Evolutionary conservation across 2,113 vertebrate species (phyloP).

Genomic region (Sapajus apella): DNA sequence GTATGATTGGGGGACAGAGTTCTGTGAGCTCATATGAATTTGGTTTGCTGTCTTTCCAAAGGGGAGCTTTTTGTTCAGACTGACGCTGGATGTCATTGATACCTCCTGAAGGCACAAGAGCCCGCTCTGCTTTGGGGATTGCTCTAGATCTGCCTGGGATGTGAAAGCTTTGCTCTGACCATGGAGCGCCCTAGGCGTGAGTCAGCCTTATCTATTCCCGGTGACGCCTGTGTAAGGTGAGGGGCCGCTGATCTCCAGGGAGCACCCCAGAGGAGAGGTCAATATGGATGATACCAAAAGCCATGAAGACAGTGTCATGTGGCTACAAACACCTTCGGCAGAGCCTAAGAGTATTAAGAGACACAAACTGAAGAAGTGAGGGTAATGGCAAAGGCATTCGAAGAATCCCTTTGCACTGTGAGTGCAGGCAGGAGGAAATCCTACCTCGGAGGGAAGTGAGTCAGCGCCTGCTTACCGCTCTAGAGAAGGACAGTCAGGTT

Average conservation of each 20-base stretch:
- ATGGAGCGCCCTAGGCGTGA: background rate
- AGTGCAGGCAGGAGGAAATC: conserved; percentile 60
- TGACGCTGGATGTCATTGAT: background rate
- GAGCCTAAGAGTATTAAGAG: background rate
- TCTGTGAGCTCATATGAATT: background rate
- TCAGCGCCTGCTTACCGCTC: conserved; percentile 46
- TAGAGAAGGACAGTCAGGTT: background rate
- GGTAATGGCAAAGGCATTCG: conserved; percentile 63
- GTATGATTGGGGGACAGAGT: background rate
- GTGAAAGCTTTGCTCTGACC: background rate
- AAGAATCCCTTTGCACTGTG: conserved; percentile 54
- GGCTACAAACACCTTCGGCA: background rate
- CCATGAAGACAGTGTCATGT: background rate
- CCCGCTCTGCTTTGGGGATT: background rate
- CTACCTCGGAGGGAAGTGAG: conserved; percentile 64
- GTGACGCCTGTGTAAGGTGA: no score
- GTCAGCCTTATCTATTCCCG: background rate
- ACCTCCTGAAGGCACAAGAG: background rate
- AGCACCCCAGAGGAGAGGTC: background rate
- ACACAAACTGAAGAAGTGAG: background rate
- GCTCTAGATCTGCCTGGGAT: background rate
- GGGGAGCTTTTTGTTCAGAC: background rate
- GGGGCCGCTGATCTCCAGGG: background rate
- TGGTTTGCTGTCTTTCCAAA: background rate
- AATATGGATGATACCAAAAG: background rate